A percentile compares a stretch with the other conserved stretches of the same genome.
phyloP scores from a whole-genome alignment of 1,140 invertebrate genomes.

The Pachypsylla venusta region DNA sequence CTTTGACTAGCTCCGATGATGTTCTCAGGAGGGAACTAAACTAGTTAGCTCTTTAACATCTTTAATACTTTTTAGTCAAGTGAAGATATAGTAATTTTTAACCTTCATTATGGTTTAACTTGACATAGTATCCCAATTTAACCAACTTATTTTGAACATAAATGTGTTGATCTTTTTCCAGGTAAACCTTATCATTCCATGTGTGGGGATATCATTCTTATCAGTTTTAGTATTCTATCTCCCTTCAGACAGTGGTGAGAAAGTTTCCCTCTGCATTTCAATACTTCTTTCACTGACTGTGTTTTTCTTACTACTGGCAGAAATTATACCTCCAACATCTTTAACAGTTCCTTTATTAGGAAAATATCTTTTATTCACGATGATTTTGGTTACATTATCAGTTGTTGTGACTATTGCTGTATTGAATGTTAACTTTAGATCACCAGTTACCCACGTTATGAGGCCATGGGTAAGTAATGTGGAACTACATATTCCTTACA shows the following conservation, averaged over 20 bases:
- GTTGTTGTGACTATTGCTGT: conserved; percentile 97
- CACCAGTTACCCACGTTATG: conserved; percentile 92
- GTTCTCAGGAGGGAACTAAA: too few relatives aligned
- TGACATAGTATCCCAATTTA: too few relatives aligned
- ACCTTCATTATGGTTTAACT: too few relatives aligned
- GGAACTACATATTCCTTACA: conserved; percentile 25
- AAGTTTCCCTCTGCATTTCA: conserved; percentile 92
- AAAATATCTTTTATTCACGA: conserved; percentile 97
- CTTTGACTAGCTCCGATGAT: too few relatives aligned
- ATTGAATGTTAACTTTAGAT: conserved; percentile 93
- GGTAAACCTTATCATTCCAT: conserved; percentile 87
- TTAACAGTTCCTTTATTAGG: conserved; percentile 92
- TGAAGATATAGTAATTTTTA: too few relatives aligned
- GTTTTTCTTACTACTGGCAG: conserved; percentile 93
- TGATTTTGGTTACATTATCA: conserved; percentile 95
- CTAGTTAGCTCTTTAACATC: too few relatives aligned
- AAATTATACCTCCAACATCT: conserved; percentile 99
- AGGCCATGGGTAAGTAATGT: conserved; percentile 60
- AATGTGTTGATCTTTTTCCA: too few relatives aligned
- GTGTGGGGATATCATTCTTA: conserved; percentile 90
- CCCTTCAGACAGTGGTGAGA: conserved; percentile 95
- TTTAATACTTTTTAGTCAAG: too few relatives aligned
- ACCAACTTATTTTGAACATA: too few relatives aligned
- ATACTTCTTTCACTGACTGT: conserved; percentile 96
- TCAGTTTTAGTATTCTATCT: conserved; percentile 97